Conservation (phyloP, 2,113 vertebrate genomes). For the Pedetes capensis region DNA sequence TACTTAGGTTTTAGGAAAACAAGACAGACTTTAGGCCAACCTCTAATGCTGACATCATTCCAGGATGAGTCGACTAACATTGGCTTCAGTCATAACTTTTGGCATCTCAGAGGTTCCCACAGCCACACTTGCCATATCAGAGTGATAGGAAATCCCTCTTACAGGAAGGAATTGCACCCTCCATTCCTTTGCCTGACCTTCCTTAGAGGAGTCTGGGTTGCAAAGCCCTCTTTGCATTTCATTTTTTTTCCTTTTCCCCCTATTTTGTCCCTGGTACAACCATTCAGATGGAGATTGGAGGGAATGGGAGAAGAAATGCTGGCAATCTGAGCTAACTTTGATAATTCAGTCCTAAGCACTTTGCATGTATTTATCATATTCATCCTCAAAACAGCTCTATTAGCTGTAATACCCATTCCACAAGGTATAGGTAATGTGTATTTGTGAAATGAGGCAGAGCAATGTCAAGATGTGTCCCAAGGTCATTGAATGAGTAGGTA, state of each 20-base stretch:
- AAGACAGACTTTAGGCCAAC: not conserved
- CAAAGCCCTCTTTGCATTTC: not conserved
- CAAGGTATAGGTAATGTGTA: too few relatives aligned
- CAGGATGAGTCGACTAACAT: not conserved
- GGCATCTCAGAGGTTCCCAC: not conserved
- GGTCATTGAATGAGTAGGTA: not conserved
- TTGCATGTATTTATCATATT: not conserved
- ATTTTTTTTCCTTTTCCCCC: not conserved
- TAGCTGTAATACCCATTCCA: not conserved
- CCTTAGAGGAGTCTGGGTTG: not conserved
- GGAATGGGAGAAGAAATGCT: accelerated
- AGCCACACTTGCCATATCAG: not conserved
- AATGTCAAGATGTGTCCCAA: not conserved
- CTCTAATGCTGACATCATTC: not conserved
- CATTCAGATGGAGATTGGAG: not conserved
- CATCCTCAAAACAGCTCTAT: not conserved
- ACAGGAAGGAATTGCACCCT: not conserved
- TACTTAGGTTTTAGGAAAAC: not conserved
- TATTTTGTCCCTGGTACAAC: not conserved
- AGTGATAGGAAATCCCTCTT: not conserved
- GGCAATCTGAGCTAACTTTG: not conserved
- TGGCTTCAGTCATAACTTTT: not conserved
- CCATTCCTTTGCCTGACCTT: not conserved
- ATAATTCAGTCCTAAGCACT: not conserved
- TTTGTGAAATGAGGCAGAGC: not conserved